Conservation (phyloP, 2,113 vertebrate genomes). For the Lasiurus borealis region DNA sequence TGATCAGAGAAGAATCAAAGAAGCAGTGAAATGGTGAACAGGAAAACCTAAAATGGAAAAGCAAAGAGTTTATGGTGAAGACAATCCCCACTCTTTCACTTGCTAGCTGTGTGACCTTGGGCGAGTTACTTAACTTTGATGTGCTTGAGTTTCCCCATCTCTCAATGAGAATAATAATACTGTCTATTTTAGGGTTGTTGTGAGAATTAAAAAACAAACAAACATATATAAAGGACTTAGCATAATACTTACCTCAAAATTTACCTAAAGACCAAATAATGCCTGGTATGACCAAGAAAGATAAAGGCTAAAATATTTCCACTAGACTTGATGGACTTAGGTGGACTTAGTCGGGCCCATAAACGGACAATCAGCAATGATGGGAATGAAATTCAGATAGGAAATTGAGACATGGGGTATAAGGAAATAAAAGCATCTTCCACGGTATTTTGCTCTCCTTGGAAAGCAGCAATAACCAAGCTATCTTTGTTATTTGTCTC, state of each 20-base stretch:
- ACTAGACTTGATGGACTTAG: neutral
- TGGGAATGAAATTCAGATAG: neutral
- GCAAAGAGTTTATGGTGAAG: neutral
- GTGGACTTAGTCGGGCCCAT: too few species aligned
- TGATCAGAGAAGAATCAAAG: neutral
- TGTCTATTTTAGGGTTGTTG: neutral
- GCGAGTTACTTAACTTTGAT: neutral
- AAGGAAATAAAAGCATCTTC: neutral
- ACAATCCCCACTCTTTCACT: neutral
- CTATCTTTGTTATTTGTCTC: neutral
- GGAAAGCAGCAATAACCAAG: neutral
- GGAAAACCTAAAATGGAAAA: neutral
- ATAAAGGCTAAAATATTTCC: neutral
- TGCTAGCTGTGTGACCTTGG: neutral
- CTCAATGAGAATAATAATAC: neutral
- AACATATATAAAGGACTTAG: neutral
- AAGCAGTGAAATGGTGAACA: too few species aligned
- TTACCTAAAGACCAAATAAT: neutral
- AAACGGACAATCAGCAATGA: neutral
- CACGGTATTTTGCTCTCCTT: neutral
- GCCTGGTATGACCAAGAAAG: neutral
- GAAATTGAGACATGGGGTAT: neutral
- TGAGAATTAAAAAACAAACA: neutral
- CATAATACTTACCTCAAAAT: neutral
- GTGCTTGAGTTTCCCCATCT: neutral